Base-by-base conservation (phyloP, 2,888 invertebrate genomes). In the Lumbricus terrestris region DNA sequence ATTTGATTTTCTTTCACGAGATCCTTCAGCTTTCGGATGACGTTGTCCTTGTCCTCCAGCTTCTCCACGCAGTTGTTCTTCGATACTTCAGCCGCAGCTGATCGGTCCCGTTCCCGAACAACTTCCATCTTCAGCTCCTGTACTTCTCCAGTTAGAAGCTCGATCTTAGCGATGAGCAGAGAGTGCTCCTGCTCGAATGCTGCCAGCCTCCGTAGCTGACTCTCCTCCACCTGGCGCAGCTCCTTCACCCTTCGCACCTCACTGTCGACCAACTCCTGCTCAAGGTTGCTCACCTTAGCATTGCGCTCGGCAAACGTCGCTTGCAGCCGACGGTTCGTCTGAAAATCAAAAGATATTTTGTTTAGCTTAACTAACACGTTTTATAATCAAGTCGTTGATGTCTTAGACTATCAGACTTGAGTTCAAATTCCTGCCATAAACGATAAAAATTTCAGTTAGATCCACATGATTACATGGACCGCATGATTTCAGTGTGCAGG, bases 161-260 rank as follows among this genome's bases (percentile, higher is more conserved):
- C 35, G 13, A 85, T 85, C 85, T 85, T 85, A 35, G 35, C 20
- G 1, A 85, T 34, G 20, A 85, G 85, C 85, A 33, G 4, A 23
- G 3, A 35, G 35, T 33, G 34, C 35, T 85, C 85, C 85, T 35
- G 85, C 35, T 85, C 85, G 6, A 35, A 16, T 20, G 34, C 85
- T 85, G 85, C 85, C 85, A 85, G 20, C 85, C 37, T 34, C 37
- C 85, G 85, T 35, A 85, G 85, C 34, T 85, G 85, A 85, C 15
- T 35, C 34, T 85, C 85, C 85, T 85, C 37, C 85, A 37, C 20
- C 20, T 85, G 85, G 23, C 16, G 85, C 85, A 85, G 85, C 8
- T 85, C 85, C 34, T 85, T 37, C 20, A 85, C 85, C 37, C 85
- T 85, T 85, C 85, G 16, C 23, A 35, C 85, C 37, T 85, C 85